These are phyloP conservation scores for Aythya baeri DNA, from an alignment of 2,113 vertebrate species.

Conservation along the genomic window DNA sequence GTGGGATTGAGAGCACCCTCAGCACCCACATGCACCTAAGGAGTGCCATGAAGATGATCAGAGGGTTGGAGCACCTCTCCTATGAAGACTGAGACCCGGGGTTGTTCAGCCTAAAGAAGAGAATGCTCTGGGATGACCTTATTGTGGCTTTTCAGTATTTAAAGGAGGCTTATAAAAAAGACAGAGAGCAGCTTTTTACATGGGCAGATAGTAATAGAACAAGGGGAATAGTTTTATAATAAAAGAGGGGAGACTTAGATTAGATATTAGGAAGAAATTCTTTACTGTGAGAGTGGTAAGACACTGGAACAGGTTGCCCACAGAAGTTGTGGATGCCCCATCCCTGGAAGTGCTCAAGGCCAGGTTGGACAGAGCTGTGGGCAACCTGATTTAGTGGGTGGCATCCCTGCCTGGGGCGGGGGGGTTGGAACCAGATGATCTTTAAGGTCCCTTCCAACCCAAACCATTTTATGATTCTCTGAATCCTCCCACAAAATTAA, in stretches of 20 bases:
- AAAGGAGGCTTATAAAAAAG: neutral
- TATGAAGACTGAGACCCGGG: neutral
- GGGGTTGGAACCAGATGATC: neutral
- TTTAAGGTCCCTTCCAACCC: neutral
- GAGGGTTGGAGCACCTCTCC: neutral
- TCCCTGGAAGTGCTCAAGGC: neutral
- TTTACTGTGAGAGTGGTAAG: neutral
- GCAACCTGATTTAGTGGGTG: neutral
- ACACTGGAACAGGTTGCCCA: neutral
- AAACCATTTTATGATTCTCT: neutral
- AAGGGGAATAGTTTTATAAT: neutral
- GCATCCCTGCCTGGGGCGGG: neutral
- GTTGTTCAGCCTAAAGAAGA: neutral
- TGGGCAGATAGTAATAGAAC: neutral
- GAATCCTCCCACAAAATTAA: neutral
- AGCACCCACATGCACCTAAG: neutral
- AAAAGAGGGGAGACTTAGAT: neutral
- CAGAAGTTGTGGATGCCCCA: neutral
- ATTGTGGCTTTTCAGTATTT: neutral
- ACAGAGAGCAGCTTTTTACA: neutral
- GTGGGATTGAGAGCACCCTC: no score
- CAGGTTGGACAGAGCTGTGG: neutral
- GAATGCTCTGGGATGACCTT: neutral
- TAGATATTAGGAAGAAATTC: neutral
- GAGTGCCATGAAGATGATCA: neutral